Percentiles rank a stretch among this genome's conserved stretches.
phyloP scores from a whole-genome alignment of 2,113 vertebrate genomes.

The Cyrtonyx montezumae region DNA sequence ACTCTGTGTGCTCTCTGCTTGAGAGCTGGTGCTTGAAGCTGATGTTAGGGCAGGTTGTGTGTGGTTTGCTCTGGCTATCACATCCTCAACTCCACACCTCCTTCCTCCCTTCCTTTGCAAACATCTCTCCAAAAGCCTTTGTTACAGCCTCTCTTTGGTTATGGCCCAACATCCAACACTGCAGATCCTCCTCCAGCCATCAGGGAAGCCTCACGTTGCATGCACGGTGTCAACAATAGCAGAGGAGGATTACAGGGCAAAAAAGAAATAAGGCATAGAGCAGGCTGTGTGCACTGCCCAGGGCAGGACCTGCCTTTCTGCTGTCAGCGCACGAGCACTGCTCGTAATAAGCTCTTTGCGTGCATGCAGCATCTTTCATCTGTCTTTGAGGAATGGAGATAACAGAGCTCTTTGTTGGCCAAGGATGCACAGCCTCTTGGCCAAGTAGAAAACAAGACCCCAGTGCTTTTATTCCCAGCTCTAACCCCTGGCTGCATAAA shows the following conservation, averaged over 20 bases:
- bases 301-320: neutral
- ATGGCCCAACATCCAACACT: neutral
- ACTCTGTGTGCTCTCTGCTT: neutral
- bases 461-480: neutral
- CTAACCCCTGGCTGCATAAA: neutral
- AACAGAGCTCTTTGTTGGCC: neutral
- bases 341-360: neutral
- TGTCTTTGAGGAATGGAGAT: neutral
- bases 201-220: neutral
- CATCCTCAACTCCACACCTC: neutral
- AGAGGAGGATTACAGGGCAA: neutral
- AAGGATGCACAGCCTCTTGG: neutral
- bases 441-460: neutral
- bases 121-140: neutral
- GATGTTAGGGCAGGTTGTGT: neutral
- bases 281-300: rapidly evolving
- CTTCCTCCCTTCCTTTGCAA: neutral
- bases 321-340: neutral
- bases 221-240: neutral
- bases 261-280: neutral
- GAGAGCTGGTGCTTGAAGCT: neutral
- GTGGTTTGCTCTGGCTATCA: neutral
- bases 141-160: neutral
- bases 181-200: neutral
- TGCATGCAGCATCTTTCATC: neutral